Percentiles rank a stretch among this genome's conserved stretches.
These are phyloP conservation scores for Spizaetus ornatus DNA, from an alignment of 2,113 vertebrate species.

Conservation along the genomic window DNA sequence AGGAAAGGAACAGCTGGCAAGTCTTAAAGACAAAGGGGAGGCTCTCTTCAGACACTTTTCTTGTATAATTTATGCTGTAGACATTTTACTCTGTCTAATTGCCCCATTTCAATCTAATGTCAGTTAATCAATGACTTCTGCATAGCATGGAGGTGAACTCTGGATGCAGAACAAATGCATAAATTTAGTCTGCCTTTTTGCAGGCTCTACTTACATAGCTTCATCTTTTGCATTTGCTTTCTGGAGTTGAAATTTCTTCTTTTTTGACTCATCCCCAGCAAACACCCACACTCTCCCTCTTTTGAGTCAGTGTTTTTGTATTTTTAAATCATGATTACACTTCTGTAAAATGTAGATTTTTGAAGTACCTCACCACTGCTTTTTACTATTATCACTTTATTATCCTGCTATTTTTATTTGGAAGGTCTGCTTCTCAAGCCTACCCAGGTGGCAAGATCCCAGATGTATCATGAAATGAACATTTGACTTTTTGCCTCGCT, in stretches of 20 bases:
- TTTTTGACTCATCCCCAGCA: slow-evolving; percentile 54
- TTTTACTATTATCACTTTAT: slow-evolving; percentile 39
- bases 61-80: slow-evolving; percentile 66
- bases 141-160: slow-evolving; percentile 46
- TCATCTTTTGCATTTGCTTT: slow-evolving; percentile 34
- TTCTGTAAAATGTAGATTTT: slow-evolving; percentile 49
- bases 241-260: slow-evolving; percentile 33
- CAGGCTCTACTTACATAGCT: slow-evolving; percentile 23
- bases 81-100: slow-evolving; percentile 61
- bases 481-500: background rate
- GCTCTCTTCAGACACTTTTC: slow-evolving; percentile 23
- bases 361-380: background rate
- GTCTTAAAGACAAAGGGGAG: slow-evolving; percentile 50
- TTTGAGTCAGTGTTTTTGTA: slow-evolving; percentile 57
- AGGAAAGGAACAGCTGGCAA: slow-evolving; percentile 33
- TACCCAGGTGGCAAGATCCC: slow-evolving; percentile 2
- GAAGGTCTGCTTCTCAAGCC: slow-evolving; percentile 11
- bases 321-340: slow-evolving; percentile 56
- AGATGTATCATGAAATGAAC: background rate
- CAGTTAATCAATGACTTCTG: slow-evolving; percentile 57
- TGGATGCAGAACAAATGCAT: slow-evolving; percentile 39
- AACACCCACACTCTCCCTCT: slow-evolving; percentile 22
- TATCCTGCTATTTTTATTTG: slow-evolving; percentile 24
- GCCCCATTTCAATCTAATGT: slow-evolving; percentile 64
- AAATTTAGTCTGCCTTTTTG: slow-evolving; percentile 45